These are phyloP conservation scores for Calypte anna DNA, from an alignment of 2,113 vertebrate species.

Conservation along the genomic window DNA sequence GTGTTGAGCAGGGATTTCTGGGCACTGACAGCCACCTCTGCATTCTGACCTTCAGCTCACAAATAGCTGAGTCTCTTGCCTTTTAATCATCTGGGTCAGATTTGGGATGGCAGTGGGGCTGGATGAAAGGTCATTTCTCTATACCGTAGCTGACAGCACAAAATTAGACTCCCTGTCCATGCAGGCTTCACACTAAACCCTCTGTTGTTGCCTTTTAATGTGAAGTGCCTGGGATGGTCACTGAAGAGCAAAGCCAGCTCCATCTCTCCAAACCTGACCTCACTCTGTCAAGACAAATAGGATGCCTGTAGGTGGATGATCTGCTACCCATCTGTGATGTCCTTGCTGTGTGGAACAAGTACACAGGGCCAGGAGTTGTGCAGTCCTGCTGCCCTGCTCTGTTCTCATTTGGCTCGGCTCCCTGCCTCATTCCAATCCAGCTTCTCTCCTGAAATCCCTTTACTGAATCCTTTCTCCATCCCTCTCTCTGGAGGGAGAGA, in stretches of 20 bases:
- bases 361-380: background rate
- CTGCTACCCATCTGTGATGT: background rate
- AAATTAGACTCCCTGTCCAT: background rate
- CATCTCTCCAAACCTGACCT: background rate
- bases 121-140: background rate
- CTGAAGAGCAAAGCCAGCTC: background rate
- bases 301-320: background rate
- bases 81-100: background rate
- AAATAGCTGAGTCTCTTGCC: background rate
- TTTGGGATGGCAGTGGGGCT: background rate
- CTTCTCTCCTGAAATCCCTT: background rate
- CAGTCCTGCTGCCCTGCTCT: background rate
- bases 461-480: background rate
- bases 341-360: background rate
- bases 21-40: background rate
- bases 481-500: background rate
- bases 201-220: background rate
- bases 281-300: background rate
- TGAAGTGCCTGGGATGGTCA: background rate
- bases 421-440: background rate
- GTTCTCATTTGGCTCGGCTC: background rate
- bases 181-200: background rate
- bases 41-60: background rate
- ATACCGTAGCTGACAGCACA: accelerated
- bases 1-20: background rate